Conservation (phyloP, 2,888 invertebrate species). For the Yponomeuta sedellus region DNA sequence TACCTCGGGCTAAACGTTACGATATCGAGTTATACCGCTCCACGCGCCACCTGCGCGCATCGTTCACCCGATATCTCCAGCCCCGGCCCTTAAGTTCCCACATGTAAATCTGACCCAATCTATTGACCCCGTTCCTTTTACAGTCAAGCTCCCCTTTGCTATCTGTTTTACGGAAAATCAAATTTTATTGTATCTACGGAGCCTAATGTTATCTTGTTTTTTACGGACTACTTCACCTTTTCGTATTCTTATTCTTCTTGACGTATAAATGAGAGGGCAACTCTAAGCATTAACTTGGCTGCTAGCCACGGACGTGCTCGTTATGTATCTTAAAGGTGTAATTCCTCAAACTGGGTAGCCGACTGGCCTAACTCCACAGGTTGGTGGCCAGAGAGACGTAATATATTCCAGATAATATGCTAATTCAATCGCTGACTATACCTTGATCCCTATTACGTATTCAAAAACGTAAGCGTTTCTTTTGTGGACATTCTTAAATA, state of each 20-base stretch:
- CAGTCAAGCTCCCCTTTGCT: constrained; percentile 15
- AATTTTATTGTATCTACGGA: background rate
- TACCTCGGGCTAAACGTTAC: constrained; percentile 33
- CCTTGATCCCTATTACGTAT: background rate
- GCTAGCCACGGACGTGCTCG: background rate
- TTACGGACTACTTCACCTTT: background rate
- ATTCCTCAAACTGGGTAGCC: background rate
- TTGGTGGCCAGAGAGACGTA: background rate
- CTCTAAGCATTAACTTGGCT: background rate
- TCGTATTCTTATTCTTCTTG: background rate
- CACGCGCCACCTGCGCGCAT: constrained; percentile 38
- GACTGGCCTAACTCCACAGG: background rate
- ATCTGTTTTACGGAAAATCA: constrained; percentile 11
- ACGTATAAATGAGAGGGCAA: background rate
- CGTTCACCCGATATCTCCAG: constrained; percentile 24
- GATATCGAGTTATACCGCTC: constrained; percentile 40
- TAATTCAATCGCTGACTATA: background rate
- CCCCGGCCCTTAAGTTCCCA: constrained; percentile 12
- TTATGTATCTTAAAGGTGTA: background rate
- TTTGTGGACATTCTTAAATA: background rate
- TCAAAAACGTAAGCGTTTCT: background rate
- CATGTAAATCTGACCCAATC: constrained; percentile 16
- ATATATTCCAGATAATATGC: background rate
- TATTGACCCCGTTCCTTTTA: constrained; percentile 12
- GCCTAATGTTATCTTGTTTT: background rate